These are phyloP conservation scores for Silurus glanis DNA, from an alignment of 2,113 vertebrate species.

Conservation along the genomic window DNA sequence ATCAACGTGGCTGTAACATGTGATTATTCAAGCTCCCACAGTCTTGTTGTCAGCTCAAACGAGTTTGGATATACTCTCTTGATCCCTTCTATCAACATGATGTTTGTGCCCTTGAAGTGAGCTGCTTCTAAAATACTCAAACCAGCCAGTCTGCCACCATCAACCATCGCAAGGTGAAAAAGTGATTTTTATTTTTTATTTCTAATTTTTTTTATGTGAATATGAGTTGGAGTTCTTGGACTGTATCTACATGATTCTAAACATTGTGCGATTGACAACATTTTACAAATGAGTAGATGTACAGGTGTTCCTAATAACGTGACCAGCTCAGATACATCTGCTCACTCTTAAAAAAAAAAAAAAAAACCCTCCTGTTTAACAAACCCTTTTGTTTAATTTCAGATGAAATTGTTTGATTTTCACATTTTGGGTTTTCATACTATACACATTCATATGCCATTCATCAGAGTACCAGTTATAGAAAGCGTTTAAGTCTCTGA, in stretches of 20 bases:
- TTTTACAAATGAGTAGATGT: not conserved
- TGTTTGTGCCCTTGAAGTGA: not conserved
- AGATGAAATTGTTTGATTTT: conserved; percentile 5
- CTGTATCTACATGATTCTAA: not conserved
- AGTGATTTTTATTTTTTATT: not conserved
- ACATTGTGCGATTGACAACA: not conserved
- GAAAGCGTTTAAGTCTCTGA: conserved; percentile 3
- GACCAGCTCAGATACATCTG: not conserved
- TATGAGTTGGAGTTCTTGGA: not conserved
- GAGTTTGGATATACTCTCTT: not conserved
- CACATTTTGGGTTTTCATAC: not conserved
- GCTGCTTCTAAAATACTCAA: not conserved
- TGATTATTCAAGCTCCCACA: not conserved
- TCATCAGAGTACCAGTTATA: not conserved
- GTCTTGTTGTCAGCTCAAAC: not conserved
- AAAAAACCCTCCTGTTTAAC: not conserved
- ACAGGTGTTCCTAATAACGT: not conserved
- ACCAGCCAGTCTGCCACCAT: not conserved
- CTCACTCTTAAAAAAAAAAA: not conserved
- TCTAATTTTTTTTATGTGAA: not conserved
- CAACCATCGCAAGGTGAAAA: not conserved
- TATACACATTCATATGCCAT: not conserved
- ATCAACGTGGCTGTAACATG: not conserved
- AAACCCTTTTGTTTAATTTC: not conserved
- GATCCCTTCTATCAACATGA: not conserved